Conservation (phyloP, 2,888 invertebrate genomes). For the Eupithecia abbreviata region DNA sequence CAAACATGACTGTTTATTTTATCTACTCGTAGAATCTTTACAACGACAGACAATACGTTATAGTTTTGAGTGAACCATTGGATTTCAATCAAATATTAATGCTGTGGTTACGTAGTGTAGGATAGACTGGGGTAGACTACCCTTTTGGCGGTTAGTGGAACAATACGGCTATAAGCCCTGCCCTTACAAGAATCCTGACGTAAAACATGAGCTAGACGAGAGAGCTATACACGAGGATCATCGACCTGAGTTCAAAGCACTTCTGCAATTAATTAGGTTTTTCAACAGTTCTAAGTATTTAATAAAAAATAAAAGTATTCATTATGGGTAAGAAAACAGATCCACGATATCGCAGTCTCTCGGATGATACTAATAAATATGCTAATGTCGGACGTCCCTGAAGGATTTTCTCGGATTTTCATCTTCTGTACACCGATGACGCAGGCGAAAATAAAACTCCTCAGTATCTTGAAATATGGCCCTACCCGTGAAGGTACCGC, state of each 20-base stretch:
- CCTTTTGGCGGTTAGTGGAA: constrained; percentile 4
- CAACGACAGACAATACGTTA: neutral
- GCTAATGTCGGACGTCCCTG: constrained; percentile 75
- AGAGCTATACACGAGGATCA: neutral
- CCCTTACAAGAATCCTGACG: constrained; percentile 5
- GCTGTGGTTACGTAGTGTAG: neutral
- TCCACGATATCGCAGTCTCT: constrained; percentile 59
- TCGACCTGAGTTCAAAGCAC: constrained; percentile 7
- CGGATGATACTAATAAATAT: constrained; percentile 77
- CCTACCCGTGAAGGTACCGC: constrained; percentile 56
- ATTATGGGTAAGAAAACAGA: constrained; percentile 76
- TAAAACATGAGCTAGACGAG: neutral
- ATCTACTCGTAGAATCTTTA: neutral
- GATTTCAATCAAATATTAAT: neutral
- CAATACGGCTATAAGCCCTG: constrained; percentile 7
- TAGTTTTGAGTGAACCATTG: neutral
- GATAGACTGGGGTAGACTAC: neutral
- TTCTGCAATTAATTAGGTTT: neutral
- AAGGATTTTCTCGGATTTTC: constrained; percentile 78
- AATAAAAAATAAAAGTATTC: constrained; percentile 41
- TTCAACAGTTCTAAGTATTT: neutral
- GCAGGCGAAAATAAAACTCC: constrained; percentile 69
- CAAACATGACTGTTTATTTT: neutral
- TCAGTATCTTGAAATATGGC: constrained; percentile 63
- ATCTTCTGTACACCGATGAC: constrained; percentile 72